Base-by-base conservation (phyloP, 2,113 vertebrate genomes). In the Antechinus stuartii region DNA sequence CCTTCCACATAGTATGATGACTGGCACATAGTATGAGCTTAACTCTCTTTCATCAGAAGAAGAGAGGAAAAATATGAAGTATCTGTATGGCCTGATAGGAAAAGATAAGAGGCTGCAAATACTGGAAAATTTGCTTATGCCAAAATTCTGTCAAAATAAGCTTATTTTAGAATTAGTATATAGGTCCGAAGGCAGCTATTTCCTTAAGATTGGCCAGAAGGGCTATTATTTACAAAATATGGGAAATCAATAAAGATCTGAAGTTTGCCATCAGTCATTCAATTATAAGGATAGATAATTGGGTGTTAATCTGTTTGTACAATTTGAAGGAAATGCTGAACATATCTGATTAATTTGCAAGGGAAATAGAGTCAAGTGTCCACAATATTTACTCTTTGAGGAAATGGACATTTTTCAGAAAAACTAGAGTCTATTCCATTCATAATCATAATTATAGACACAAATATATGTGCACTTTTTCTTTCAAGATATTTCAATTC, bases 251-350 rank as follows among this genome's bases (percentile, higher is more conserved):
- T 93, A 93, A 52, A 14, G 76, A 23, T 50, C 93, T 95, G 90
- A 92, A 68, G 90, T 46, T 3, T 94, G 42, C 46, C 91, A 92
- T 93, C 46, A 93, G 16, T 2, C 91, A 93, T 91, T 95, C 92
- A 96, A 92, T 94, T 96, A 94, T 93, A 54, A 94, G 42, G 46
- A 92, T 42, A 92, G 55, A 54, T 96, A 97, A 98, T 52, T 94
- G 50, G 12, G 97, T 89, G 97, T 96, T 96, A 96, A 96, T 97
- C 94, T 96, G 35, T 61, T 93, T 91, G 27, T 27, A 0, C 47
- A 95, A 92, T 94, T 97, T 96, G 47, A 96, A 56, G 50, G n/a
- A 61, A 0, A 54, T 22, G 94, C 0, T 84, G 96, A 97, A 96
- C 25, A 8, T 23, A 24, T 35, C 22, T 91, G 89, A 95, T 0